phyloP scores from a whole-genome alignment of 23 tunicate species.

The Trididemnum clinides region DNA sequence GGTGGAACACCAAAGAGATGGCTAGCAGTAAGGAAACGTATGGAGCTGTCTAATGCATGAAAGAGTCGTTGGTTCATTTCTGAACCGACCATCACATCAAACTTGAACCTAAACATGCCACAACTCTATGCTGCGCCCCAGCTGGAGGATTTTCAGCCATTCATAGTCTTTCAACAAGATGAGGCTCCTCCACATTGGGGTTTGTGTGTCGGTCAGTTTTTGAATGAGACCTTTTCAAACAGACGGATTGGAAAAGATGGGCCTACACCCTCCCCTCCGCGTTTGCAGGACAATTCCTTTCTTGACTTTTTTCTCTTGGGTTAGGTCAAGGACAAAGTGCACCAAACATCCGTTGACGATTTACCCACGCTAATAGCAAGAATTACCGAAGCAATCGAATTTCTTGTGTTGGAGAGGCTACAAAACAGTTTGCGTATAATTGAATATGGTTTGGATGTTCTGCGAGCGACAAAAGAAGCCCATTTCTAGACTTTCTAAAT shows the following conservation, averaged over 20 bases:
- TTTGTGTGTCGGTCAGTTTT: slow-evolving; percentile 7
- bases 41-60: background rate
- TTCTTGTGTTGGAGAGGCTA: background rate
- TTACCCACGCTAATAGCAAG: too few relatives aligned
- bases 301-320: background rate
- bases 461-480: background rate
- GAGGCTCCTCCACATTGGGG: background rate
- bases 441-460: background rate
- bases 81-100: background rate
- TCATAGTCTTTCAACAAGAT: slow-evolving; percentile 1
- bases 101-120: background rate
- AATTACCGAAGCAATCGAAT: background rate
- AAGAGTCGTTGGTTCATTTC: background rate
- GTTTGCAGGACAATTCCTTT: background rate
- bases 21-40: background rate
- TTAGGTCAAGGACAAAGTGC: background rate
- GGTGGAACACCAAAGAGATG: background rate
- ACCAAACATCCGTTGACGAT: background rate
- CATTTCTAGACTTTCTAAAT: background rate
- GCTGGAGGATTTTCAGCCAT: background rate
- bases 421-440: background rate
- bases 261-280: background rate
- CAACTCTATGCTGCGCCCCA: slow-evolving; percentile 2
- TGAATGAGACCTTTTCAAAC: background rate
- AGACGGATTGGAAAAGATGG: background rate